Evolutionary conservation across 2,888 invertebrate genomes (phyloP).

Genomic region (Sipunculus nudus): DNA sequence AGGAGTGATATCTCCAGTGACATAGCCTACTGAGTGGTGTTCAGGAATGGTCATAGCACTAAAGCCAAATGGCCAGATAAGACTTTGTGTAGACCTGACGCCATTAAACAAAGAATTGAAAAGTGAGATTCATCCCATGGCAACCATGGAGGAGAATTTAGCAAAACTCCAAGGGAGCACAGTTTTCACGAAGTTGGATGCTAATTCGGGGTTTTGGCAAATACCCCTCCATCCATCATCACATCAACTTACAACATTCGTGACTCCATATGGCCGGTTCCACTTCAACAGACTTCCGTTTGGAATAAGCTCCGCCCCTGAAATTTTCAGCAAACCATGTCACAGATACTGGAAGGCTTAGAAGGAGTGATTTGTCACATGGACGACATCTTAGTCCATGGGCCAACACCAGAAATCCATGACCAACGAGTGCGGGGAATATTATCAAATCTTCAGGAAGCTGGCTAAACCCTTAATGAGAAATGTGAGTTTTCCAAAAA

Average conservation of each 20-base stretch:
- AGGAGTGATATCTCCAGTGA: conserved; percentile 49
- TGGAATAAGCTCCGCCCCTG: conserved; percentile 23
- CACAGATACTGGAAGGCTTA: conserved; percentile 14
- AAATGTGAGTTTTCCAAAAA: conserved; percentile 35
- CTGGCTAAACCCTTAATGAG: conserved; percentile 34
- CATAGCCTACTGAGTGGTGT: conserved; percentile 55
- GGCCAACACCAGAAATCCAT: conserved; percentile 18
- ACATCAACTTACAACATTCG: too few species aligned
- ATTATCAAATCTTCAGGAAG: conserved; percentile 9
- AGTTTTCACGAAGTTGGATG: conserved; percentile 39
- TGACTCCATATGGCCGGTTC: too few species aligned
- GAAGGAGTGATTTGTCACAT: conserved; percentile 33
- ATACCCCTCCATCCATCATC: too few species aligned
- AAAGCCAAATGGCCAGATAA: conserved; percentile 31
- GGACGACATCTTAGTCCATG: conserved; percentile 36
- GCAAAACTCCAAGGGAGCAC: conserved; percentile 16
- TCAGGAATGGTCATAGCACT: conserved; percentile 54
- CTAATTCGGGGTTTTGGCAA: conserved; percentile 35
- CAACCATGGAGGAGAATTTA: conserved; percentile 21
- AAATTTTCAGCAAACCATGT: conserved; percentile 28
- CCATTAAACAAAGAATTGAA: conserved; percentile 11
- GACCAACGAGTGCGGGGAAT: conserved; percentile 24
- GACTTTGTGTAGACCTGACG: conserved; percentile 28
- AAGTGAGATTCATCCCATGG: conserved; percentile 14
- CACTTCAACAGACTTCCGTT: conserved; percentile 28